Evolutionary conservation across 1,140 invertebrate species (phyloP), one percentile per base, ranked within the genome.

Genomic region (Trachymyrmex septentrionalis): DNA sequence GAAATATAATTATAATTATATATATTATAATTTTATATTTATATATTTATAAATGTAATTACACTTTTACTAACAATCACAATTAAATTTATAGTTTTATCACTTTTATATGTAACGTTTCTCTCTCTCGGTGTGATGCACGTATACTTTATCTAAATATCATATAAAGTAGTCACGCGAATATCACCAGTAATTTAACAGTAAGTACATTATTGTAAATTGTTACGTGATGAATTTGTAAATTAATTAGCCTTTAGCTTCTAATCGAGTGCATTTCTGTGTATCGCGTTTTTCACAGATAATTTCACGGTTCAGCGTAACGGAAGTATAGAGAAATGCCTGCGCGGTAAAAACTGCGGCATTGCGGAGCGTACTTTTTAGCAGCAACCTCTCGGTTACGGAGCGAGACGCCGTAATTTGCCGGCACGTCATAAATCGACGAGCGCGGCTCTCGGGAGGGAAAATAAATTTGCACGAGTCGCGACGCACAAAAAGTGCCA

Each of bases 381-480:
- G 34, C 12, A n/a, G 38, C 66, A n/a, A 82, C 67, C n/a, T 59
- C 55, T 59, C 78, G 48, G 48, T 55, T 77, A 34, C 38, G 19
- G 10, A 30, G 64, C 21, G 66, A 71, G 21, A 48, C 16, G 48
- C 66, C 48, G 78, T 82, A 59, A 72, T 82, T 72, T 72, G 66
- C 34, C 30, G 66, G 34, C 66, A 71, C 66, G 30, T 69, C 48
- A 55, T 82, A 82, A 82, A 82, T 82, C 53, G 80, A 82, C 78
- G 38, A 55, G 44, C 61, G 50, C 64, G 64, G 59, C 24, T 19
- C 48, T 19, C 48, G 77, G 27, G 24, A n/a, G 12, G 59, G 38
- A 50, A 59, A 69, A 67, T 87, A 88, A 88, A 88, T 87, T 66
- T 44, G 59, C 77, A 34, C 61, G 76, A 66, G 61, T 66, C 63